A percentile compares a stretch with the other conserved stretches of the same genome.
phyloP scores from a whole-genome alignment of 2,888 invertebrate species.

The Entomobrya multifasciata region DNA sequence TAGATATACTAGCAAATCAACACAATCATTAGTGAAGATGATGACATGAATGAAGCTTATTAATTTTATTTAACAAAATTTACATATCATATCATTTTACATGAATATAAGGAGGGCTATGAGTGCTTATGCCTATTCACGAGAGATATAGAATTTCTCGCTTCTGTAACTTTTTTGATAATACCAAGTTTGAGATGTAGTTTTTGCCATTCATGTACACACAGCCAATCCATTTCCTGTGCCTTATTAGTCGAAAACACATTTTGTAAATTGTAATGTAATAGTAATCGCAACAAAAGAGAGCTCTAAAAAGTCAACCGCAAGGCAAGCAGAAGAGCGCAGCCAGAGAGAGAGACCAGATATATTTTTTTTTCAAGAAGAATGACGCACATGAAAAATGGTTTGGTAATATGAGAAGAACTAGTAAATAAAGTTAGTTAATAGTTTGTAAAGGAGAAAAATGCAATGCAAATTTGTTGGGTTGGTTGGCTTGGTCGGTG shows the following conservation, averaged over 20 bases:
- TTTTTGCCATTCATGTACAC: background rate
- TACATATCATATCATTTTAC: no score
- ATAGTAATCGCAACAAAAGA: background rate
- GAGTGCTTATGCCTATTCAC: no score
- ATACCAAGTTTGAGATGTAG: background rate
- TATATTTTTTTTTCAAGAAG: no score
- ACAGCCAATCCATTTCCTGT: background rate
- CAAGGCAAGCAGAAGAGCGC: background rate
- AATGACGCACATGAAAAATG: background rate
- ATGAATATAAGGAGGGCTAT: no score
- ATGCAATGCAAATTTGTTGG: no score
- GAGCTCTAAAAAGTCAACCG: background rate
- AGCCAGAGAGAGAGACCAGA: no score
- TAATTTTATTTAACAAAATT: background rate
- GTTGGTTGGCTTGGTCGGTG: no score
- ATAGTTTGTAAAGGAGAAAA: no score
- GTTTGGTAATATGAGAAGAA: background rate
- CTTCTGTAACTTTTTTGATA: no score
- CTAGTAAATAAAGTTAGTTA: no score
- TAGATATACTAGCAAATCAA: background rate
- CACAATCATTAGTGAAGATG: constrained; percentile 2
- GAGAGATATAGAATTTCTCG: no score
- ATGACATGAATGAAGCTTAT: constrained; percentile 1
- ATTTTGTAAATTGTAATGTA: background rate
- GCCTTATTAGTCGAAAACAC: background rate